These are phyloP conservation scores for Brachypteracias leptosomus DNA, from an alignment of 2,113 vertebrate species.

Conservation along the genomic window DNA sequence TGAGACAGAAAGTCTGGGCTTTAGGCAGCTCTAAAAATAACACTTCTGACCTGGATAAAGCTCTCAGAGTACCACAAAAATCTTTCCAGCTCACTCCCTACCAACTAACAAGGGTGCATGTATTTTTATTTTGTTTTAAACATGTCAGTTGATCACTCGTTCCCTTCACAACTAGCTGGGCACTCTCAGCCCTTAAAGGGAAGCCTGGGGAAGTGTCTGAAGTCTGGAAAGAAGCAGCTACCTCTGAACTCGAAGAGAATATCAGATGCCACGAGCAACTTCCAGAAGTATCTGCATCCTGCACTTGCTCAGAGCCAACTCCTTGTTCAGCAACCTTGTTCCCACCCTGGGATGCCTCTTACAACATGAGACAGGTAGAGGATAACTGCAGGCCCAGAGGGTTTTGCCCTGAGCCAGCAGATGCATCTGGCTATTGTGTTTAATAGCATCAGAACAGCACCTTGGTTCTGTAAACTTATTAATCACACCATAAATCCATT, in stretches of 20 bases:
- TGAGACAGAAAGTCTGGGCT: background rate
- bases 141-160: background rate
- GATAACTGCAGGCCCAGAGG: background rate
- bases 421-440: background rate
- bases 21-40: conserved; percentile 14
- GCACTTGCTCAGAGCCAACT: background rate
- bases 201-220: background rate
- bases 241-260: background rate
- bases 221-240: background rate
- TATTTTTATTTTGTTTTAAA: background rate
- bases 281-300: background rate
- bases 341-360: background rate
- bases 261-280: background rate
- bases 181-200: background rate
- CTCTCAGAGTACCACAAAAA: background rate
- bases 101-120: accelerated
- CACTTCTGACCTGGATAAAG: background rate
- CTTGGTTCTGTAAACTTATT: background rate
- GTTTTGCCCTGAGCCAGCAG: background rate
- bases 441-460: background rate
- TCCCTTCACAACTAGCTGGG: background rate
- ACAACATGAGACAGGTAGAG: background rate
- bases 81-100: background rate
- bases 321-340: background rate
- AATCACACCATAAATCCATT: background rate